Evolutionary conservation across 2,888 invertebrate genomes (phyloP), one percentile per base, ranked within the genome.

Genomic region (Xestoiulus laeticollis): DNA sequence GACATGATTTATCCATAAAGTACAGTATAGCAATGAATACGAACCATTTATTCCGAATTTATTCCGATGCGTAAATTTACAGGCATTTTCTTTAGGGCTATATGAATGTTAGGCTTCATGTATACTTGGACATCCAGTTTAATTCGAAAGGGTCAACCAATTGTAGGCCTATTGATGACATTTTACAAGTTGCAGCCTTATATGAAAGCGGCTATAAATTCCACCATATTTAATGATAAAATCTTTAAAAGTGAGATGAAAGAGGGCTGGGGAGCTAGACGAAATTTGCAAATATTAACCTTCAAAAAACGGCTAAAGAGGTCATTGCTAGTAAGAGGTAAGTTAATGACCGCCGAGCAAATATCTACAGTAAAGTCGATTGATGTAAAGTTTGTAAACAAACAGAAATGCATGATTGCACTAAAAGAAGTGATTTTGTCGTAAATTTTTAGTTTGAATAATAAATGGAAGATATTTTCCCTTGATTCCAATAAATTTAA

Each of bases 231-330:
- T 26, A 78, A 78, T 30, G 78, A 78, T 78, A 26, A 78, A 30
- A 78, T 78, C 78, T 78, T 26, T 30, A 78, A 48, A 78, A 78
- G 78, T 78, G 78, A 78, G 30, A 78, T 78, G 78, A 14, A 78
- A 30, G 78, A 78, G 78, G 78, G 78, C 14, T 30, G 30, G 78
- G 14, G 16, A 78, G 30, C 78, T 78, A 78, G 78, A 78, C 78
- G 78, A 78, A 78, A 78, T 78, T 78, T 30, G 78, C 78, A 78
- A 78, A 78, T 78, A 78, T 78, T 78, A 78, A 78, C 78, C 78
- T 78, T 78, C 78, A 78, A 78, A n/a, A 78, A 14, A 26, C 78
- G 14, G 14, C 78, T 78, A 78, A 78, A 78, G 78, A 78, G 78
- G 78, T 78, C 78, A 78, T 30, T 78, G 78, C 78, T 78, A 30